Evolutionary conservation across 1,140 invertebrate species (phyloP).

Genomic region (Harpegnathos saltator): DNA sequence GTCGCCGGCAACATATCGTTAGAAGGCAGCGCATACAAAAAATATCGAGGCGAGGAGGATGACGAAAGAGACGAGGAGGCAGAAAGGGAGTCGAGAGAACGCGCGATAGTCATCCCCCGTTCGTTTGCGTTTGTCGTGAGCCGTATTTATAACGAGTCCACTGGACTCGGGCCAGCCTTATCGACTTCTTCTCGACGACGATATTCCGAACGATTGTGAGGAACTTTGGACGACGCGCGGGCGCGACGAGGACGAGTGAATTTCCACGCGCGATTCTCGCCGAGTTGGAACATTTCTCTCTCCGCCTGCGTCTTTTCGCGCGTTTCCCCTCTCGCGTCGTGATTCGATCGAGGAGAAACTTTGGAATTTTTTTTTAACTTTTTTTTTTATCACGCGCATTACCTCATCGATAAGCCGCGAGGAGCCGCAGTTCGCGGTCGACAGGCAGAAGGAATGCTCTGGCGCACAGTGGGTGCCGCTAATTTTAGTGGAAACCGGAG

Average conservation of each 20-base stretch:
- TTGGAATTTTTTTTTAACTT: too few relatives aligned
- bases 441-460: slow-evolving; percentile 29
- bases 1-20: neutral
- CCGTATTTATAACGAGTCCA: slow-evolving; percentile 72
- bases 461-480: slow-evolving; percentile 41
- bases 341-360: too few relatives aligned
- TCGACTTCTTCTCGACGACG: slow-evolving; percentile 40
- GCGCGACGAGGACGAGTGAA: neutral
- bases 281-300: too few relatives aligned
- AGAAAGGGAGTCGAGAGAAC: slow-evolving; percentile 55
- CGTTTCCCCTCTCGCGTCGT: too few relatives aligned
- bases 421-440: neutral
- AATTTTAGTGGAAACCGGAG: slow-evolving; percentile 55
- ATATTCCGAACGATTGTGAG: slow-evolving; percentile 40
- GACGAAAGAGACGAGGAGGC: slow-evolving; percentile 29
- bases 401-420: slow-evolving; percentile 6
- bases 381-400: slow-evolving; percentile 4
- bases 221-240: neutral
- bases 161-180: slow-evolving; percentile 69
- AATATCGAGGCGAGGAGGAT: neutral
- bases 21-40: slow-evolving; percentile 18
- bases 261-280: too few relatives aligned
- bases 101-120: slow-evolving; percentile 34
- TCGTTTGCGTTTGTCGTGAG: slow-evolving; percentile 68
- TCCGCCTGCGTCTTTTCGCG: too few relatives aligned